Percentiles rank a stretch among this genome's conserved stretches.
These are phyloP conservation scores for Ryuthela nishihirai DNA, from an alignment of 2,888 invertebrate species.

Conservation along the genomic window DNA sequence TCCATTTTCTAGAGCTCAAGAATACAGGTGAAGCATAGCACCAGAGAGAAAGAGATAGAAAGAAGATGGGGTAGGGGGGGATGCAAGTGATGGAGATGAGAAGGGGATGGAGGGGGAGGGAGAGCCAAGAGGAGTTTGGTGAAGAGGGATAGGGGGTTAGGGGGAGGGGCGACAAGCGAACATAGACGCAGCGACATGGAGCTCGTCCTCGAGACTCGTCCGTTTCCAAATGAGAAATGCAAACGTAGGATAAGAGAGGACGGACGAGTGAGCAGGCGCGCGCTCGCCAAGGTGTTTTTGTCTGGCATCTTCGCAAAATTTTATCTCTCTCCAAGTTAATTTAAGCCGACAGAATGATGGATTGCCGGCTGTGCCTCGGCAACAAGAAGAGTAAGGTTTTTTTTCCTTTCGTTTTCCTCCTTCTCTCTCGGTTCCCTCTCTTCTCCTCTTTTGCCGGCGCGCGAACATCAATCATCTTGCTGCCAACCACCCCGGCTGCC, in stretches of 20 bases:
- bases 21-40: no score
- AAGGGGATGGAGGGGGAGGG: background rate
- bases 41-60: no score
- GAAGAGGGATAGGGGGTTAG: conserved; percentile 7
- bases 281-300: conserved; percentile 34
- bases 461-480: conserved; percentile 38
- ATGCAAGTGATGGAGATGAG: no score
- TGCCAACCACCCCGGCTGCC: conserved; percentile 28
- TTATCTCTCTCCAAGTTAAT: conserved; percentile 41
- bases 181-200: conserved; percentile 10
- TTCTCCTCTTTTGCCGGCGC: conserved; percentile 5
- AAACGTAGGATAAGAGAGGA: no score
- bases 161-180: conserved; percentile 4
- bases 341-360: conserved; percentile 41
- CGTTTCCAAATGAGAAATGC: conserved; percentile 38
- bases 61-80: no score
- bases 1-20: no score
- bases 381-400: background rate
- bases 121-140: conserved; percentile 12
- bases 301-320: conserved; percentile 30
- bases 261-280: conserved; percentile 20
- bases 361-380: conserved; percentile 16
- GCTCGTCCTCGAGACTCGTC: conserved; percentile 21
- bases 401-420: background rate
- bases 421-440: background rate